phyloP scores from a whole-genome alignment of 2,113 vertebrate genomes.

The Cynoglossus semilaevis region DNA sequence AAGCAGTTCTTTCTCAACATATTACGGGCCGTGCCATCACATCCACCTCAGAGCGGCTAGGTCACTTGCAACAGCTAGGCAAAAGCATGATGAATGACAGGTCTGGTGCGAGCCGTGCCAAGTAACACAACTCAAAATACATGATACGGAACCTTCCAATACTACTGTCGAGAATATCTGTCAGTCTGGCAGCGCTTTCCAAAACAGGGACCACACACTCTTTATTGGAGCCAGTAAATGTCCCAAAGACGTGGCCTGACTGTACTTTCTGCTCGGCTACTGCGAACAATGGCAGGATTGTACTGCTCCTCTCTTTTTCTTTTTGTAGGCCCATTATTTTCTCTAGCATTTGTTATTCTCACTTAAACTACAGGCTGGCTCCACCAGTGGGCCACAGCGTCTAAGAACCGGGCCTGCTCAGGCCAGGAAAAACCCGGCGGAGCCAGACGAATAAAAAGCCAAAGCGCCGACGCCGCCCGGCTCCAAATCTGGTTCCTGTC shows the following conservation, averaged over 20 bases:
- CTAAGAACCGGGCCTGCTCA: slow-evolving; percentile 67
- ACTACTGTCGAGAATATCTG: slow-evolving; percentile 69
- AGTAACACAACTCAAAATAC: slow-evolving; percentile 73
- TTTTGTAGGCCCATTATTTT: slow-evolving; percentile 68
- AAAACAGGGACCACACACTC: slow-evolving; percentile 72
- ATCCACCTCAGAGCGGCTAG: slow-evolving; percentile 39
- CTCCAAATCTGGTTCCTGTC: slow-evolving; percentile 82
- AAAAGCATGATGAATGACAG: slow-evolving; percentile 64
- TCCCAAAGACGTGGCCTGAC: slow-evolving; percentile 62
- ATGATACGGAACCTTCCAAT: slow-evolving; percentile 74
- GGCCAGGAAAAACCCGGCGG: slow-evolving; percentile 80
- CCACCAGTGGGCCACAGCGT: slow-evolving; percentile 69
- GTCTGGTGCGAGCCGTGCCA: slow-evolving; percentile 51
- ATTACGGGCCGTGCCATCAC: slow-evolving; percentile 51
- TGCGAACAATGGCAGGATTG: slow-evolving; percentile 74
- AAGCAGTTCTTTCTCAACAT: slow-evolving; percentile 37
- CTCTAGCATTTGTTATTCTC: slow-evolving; percentile 78
- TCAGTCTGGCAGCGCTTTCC: slow-evolving; percentile 63
- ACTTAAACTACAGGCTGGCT: slow-evolving; percentile 74
- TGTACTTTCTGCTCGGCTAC: slow-evolving; percentile 60
- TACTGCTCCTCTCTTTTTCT: slow-evolving; percentile 64
- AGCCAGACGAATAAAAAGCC: slow-evolving; percentile 79
- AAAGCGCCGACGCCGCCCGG: slow-evolving; percentile 70
- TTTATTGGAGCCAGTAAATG: slow-evolving; percentile 74
- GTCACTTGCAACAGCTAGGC: slow-evolving; percentile 33